Base-by-base conservation (phyloP, 2,888 invertebrate genomes). In the Campoletis raptor region DNA sequence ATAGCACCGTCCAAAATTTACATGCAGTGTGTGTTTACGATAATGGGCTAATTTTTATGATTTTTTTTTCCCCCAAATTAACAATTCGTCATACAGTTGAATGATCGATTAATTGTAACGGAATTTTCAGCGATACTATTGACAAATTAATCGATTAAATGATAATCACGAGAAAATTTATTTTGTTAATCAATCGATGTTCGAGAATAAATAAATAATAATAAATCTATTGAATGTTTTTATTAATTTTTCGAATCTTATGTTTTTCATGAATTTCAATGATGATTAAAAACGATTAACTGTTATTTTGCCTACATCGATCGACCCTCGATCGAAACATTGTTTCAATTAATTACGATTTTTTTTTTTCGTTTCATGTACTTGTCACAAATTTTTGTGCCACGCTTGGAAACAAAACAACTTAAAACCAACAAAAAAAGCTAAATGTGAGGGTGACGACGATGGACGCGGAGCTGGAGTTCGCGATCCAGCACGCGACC, bases 381-480 rank as follows among this genome's bases (percentile, higher is more conserved):
- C 86, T 81, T 1, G 7, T 40, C 18, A 6, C 15, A 30, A 36
- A 72, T 18, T 12, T 45, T 24, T 45, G 30, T 76, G 40, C 40
- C 2, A 61, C 10, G 15, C 18, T 37, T 21, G 24, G 0, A n/a
- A 64, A 52, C 42, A 80, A 78, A 72, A 52, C 37, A 54, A n/a
- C n/a, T n/a, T n/a, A 54, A 54, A 54, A 57, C n/a, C 5, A 48
- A 54, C 79, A 54, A 70, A 18, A 37, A 67, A 86, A 89, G 98
- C 98, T 99, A 96, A 99, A 99, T 96, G 99, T 99, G 94, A 98
- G 99, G 95, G 99, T 99, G 96, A 99, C 99, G 95, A 99, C 99
- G 95, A 99, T 99, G 99, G 99, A 99, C 96, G 99, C 99, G 95
- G 99, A 99, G 96, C 96, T 99, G 97, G 99, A 99, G 97, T 99